phyloP scores from a whole-genome alignment of 2,888 invertebrate genomes.

The Calameuta filiformis region DNA sequence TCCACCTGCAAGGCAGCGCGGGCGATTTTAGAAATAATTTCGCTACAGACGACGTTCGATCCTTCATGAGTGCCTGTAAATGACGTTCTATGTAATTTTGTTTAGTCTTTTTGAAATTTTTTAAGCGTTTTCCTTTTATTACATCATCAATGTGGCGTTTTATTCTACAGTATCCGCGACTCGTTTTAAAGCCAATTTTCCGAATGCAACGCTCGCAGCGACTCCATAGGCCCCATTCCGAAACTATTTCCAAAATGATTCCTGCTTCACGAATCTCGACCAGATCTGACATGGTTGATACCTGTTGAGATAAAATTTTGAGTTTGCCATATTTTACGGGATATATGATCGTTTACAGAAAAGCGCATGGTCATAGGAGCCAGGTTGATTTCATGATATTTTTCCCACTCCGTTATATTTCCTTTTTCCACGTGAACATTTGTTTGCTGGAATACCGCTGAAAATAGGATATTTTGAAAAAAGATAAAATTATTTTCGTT shows the following conservation, averaged over 20 bases:
- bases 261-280: constrained; percentile 63
- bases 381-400: constrained; percentile 67
- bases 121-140: not conserved
- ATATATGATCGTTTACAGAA: constrained; percentile 36
- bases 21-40: constrained; percentile 49
- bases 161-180: constrained; percentile 68
- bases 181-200: constrained; percentile 60
- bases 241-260: constrained; percentile 66
- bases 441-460: constrained; percentile 42
- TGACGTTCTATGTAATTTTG: not conserved
- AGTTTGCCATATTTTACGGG: not conserved
- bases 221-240: constrained; percentile 70
- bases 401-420: constrained; percentile 67
- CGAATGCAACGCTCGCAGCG: constrained; percentile 67
- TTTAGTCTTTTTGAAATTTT: not conserved
- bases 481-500: not conserved
- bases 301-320: constrained; percentile 31
- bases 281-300: constrained; percentile 65
- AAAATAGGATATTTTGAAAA: not conserved
- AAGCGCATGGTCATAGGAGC: constrained; percentile 67
- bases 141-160: constrained; percentile 46
- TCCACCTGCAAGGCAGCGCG: constrained; percentile 54
- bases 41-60: constrained; percentile 26
- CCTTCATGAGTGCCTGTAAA: constrained; percentile 26
- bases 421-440: constrained; percentile 56